Conservation (phyloP, 2,888 invertebrate genomes). For the Brachynemurus nebulosus region DNA sequence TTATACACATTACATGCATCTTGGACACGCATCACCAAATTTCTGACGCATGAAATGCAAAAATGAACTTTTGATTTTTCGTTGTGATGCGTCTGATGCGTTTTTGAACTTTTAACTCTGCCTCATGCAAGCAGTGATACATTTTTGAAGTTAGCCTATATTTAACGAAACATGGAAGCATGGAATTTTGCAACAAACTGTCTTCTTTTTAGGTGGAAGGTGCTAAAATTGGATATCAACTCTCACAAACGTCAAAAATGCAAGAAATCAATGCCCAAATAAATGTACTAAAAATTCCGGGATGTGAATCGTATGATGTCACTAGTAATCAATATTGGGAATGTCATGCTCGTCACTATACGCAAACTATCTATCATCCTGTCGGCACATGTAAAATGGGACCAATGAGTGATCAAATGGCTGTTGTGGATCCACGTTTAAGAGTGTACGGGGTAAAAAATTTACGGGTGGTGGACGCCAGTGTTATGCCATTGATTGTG, state of each 20-base stretch:
- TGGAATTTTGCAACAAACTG: too few species aligned
- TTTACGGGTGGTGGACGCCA: slow-evolving; percentile 66
- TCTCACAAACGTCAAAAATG: slow-evolving; percentile 47
- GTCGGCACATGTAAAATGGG: slow-evolving; percentile 76
- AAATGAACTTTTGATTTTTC: too few species aligned
- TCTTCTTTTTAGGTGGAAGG: slow-evolving; percentile 48
- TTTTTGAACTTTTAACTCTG: too few species aligned
- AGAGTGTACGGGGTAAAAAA: slow-evolving; percentile 50
- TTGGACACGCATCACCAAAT: too few species aligned
- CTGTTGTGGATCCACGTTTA: slow-evolving; percentile 58
- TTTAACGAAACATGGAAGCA: too few species aligned
- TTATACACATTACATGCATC: too few species aligned
- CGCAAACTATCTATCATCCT: slow-evolving; percentile 70
- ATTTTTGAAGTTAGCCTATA: too few species aligned
- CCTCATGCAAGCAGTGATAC: too few species aligned
- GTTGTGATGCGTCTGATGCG: too few species aligned
- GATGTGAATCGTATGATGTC: slow-evolving; percentile 45
- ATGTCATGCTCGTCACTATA: slow-evolving; percentile 60
- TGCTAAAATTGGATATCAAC: slow-evolving; percentile 48
- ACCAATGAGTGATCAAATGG: slow-evolving; percentile 38
- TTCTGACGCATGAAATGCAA: too few species aligned
- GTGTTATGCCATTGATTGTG: slow-evolving; percentile 67
- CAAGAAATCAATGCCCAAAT: slow-evolving; percentile 44
- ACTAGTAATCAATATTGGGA: slow-evolving; percentile 63
- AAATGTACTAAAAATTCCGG: slow-evolving; percentile 50